Conservation (phyloP, 2,797 vertebrate species). For the Bradypodion ventrale region DNA sequence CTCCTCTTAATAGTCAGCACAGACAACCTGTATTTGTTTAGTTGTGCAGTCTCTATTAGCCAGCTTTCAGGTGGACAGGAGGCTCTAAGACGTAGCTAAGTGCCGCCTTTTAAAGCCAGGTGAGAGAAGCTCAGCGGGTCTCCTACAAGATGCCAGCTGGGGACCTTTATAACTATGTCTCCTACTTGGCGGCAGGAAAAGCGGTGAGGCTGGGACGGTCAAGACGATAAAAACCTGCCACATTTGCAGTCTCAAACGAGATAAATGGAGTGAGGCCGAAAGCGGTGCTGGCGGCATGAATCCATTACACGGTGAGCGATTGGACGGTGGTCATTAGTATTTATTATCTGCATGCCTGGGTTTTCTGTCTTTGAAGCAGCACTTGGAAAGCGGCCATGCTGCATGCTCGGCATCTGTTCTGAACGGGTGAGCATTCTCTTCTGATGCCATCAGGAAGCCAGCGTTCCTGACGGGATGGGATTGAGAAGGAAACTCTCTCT, state of each 20-base stretch:
- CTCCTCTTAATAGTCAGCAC: background rate
- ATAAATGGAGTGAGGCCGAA: constrained; percentile 31
- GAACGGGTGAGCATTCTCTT: background rate
- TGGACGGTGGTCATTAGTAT: constrained; percentile 26
- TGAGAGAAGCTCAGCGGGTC: background rate
- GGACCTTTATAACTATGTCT: background rate
- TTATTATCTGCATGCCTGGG: constrained; percentile 28
- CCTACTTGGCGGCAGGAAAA: constrained; percentile 1
- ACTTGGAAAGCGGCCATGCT: background rate
- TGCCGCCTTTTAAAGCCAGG: background rate
- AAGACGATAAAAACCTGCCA: constrained; percentile 7
- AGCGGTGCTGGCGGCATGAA: constrained; percentile 21
- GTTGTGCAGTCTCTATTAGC: background rate
- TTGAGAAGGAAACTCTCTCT: too few relatives aligned
- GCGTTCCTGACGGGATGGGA: background rate
- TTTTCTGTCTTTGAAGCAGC: constrained; percentile 19
- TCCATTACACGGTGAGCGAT: constrained; percentile 25
- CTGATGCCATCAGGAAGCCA: background rate
- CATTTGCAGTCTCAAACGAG: background rate
- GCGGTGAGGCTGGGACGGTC: background rate
- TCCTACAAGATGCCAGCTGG: background rate
- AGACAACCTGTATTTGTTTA: background rate
- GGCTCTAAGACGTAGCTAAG: background rate
- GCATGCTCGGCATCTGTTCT: background rate
- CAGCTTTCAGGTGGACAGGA: background rate